Conservation (phyloP, 2,113 vertebrate species). For the Albula glossodonta region DNA sequence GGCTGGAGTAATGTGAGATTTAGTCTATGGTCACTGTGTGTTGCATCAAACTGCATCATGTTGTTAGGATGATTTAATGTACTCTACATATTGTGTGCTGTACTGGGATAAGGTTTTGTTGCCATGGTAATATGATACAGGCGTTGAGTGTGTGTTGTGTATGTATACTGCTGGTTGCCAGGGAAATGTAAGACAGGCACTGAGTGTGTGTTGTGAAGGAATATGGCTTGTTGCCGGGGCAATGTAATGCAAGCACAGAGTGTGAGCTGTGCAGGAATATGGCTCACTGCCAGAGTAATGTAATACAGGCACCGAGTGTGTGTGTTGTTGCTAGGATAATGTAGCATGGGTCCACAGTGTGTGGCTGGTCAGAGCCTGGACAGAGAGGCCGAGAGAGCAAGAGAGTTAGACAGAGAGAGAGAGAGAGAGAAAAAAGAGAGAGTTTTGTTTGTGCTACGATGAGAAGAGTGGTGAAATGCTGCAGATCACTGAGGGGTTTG, state of each 20-base stretch:
- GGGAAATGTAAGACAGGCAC: slow-evolving; percentile 26
- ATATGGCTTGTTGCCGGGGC: slow-evolving; percentile 25
- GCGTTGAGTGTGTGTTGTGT: neutral
- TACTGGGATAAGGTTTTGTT: slow-evolving; percentile 24
- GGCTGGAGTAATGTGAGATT: slow-evolving; percentile 34
- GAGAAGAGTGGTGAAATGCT: neutral
- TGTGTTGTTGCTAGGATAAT: neutral
- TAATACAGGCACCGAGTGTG: neutral
- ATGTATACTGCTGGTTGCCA: slow-evolving; percentile 25
- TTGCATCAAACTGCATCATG: neutral
- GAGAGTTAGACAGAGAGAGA: neutral
- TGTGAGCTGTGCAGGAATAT: neutral
- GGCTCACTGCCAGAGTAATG: neutral
- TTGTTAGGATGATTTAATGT: no score
- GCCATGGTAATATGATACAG: slow-evolving; percentile 20
- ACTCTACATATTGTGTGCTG: neutral
- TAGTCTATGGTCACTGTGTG: neutral
- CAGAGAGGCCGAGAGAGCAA: neutral
- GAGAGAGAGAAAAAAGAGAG: neutral
- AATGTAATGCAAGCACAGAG: slow-evolving; percentile 8
- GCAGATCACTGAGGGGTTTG: neutral
- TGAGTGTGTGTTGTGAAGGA: slow-evolving; percentile 25
- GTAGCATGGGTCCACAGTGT: neutral
- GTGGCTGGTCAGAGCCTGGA: neutral
- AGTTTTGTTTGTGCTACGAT: slow-evolving; percentile 2